Conservation (phyloP, 64 coral and sea anemone species). For the Platygyra sinensis region DNA sequence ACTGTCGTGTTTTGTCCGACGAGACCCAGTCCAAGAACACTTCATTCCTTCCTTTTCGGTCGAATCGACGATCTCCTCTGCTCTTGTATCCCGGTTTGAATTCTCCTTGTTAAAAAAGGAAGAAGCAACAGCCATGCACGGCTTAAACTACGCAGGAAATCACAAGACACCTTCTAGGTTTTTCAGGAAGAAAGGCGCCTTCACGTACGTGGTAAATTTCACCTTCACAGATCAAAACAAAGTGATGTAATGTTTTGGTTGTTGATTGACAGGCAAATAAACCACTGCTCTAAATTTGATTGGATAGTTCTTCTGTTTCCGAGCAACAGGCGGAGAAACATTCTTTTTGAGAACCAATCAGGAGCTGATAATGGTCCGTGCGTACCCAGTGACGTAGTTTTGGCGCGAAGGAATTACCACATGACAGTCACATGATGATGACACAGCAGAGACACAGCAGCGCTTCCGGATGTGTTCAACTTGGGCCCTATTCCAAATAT, state of each 20-base stretch:
- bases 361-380: not conserved
- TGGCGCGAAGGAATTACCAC: not conserved
- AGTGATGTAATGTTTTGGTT: constrained; percentile 69
- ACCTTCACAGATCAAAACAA: constrained; percentile 50
- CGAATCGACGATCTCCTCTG: constrained; percentile 56
- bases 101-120: not conserved
- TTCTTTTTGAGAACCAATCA: not conserved
- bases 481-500: not conserved
- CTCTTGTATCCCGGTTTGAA: constrained; percentile 68
- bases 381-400: constrained; percentile 12
- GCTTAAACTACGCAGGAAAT: constrained; percentile 24
- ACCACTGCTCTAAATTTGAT: constrained; percentile 1
- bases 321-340: constrained; percentile 15
- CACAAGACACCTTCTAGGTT: not conserved
- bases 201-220: not conserved
- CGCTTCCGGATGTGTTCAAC: not conserved
- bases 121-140: constrained; percentile 9
- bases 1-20: constrained; percentile 96
- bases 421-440: constrained; percentile 46
- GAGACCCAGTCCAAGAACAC: constrained; percentile 65
- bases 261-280: constrained; percentile 9
- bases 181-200: not conserved
- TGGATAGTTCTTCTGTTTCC: constrained; percentile 11
- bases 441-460: not conserved
- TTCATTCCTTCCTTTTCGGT: constrained; percentile 47